Conservation (phyloP, 1,140 invertebrate genomes). For the Solenopsis fugax region DNA sequence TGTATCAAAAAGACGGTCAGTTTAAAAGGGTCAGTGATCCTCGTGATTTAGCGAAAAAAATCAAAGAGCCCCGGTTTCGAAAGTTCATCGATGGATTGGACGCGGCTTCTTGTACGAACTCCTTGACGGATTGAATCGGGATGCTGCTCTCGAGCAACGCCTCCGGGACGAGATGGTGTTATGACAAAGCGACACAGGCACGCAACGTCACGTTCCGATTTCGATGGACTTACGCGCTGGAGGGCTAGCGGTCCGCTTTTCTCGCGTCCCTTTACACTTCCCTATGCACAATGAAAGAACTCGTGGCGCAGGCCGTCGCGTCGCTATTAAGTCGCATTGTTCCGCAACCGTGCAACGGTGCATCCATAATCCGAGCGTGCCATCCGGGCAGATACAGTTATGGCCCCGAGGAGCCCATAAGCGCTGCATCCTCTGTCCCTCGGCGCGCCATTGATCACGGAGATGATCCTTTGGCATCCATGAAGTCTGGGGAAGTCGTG, state of each 20-base stretch:
- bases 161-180: slow-evolving; percentile 67
- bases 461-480: slow-evolving; percentile 76
- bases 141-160: not conserved
- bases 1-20: not conserved
- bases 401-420: slow-evolving; percentile 75
- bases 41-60: slow-evolving; percentile 9
- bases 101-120: not conserved
- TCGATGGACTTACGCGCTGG: not conserved
- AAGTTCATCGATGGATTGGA: not conserved
- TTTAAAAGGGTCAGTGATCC: not conserved
- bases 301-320: not conserved
- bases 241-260: not conserved
- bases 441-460: slow-evolving; percentile 78
- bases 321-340: slow-evolving; percentile 81
- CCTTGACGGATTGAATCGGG: slow-evolving; percentile 16
- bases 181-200: slow-evolving; percentile 75
- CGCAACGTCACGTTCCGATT: slow-evolving; percentile 56
- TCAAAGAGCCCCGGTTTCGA: not conserved
- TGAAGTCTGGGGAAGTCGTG: slow-evolving; percentile 49
- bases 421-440: slow-evolving; percentile 68
- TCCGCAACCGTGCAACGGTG: slow-evolving; percentile 80
- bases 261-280: not conserved
- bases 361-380: slow-evolving; percentile 78
- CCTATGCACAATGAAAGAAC: slow-evolving; percentile 19
- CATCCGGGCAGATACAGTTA: slow-evolving; percentile 80